Evolutionary conservation across 1,140 invertebrate species (phyloP), one percentile per base, ranked within the genome.

Genomic region (Anoplophora glabripennis): DNA sequence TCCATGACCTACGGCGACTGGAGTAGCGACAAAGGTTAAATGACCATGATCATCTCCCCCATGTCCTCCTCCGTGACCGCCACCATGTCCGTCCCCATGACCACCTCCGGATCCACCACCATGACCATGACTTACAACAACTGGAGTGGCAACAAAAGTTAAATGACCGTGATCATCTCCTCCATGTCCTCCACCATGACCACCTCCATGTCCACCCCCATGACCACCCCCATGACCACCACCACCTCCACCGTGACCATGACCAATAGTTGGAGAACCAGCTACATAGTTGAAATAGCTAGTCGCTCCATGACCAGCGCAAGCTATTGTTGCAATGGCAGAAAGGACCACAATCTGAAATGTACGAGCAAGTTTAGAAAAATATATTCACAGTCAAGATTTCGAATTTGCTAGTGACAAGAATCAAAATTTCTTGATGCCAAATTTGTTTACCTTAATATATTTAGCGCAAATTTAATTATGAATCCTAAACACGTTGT

Each of bases 191-290:
- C 14, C 12, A 15, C 1, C 17, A 5, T 28, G 21, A 5, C 21
- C 21, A 28, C 21, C 21, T 28, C 21, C 21, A 28, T 28, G 21
- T 3, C 21, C 21, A 28, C 21, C 21, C 2, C 21, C 21, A n/a
- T 10, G 10, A 10, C 41, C 4, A 17, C 12, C 12, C 12, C 7
- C 12, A 44, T 7, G 4, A 28, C 21, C 21, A 5, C 21, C 21
- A 3, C 21, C 14, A 18, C 10, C 14, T 11, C 15, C 1, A 10
- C 35, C 49, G 52, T 74, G 67, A 18, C 18, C 28, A 10, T 54
- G 53, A 10, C 9, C 15, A 28, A 53, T 15, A 15, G 36, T 34
- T 38, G 48, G 51, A n/a, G 51, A 17, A 35, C n/a, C 21, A 17
- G 44, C 28, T 1, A 34, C 15, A n/a, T 52, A 40, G n/a, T 35